Evolutionary conservation across 2,797 vertebrate species (phyloP), one percentile per base, ranked within the genome.

Genomic region (Acridotheres tristis): DNA sequence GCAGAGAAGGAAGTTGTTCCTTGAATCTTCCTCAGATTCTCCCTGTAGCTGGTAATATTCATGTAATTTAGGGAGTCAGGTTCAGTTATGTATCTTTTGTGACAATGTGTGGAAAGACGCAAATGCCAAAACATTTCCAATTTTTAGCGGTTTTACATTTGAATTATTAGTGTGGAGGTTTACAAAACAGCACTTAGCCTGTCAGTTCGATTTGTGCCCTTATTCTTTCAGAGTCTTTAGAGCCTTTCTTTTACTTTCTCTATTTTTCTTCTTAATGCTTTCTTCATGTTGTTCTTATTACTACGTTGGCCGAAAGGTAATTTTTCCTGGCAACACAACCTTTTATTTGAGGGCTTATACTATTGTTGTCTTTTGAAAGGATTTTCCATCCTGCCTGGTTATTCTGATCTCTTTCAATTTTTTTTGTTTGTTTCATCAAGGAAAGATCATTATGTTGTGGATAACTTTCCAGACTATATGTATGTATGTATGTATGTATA

Each of bases 221-320:
- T 85, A 66, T 40, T 59, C 25, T 50, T 57, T 36, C 50, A 48
- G 23, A 63, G 54, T 34, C 30, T 69, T 79, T 65, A 67, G 11
- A 88, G 4, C 4, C 6, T 85, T 93, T 80, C n/a, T 83, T 82
- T 83, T 53, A 48, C 18, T 74, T n/a, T 80, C 4, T 61, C n/a
- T 74, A 45, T 78, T 91, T 93, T 61, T 89, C 58, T 88, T 67
- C 38, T 79, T 83, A 90, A 78, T 65, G 38, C 6, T 68, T 96
- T 95, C 61, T 93, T 54, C 53, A 61, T 89, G 58, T 58, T 92
- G 67, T 85, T 96, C 71, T 72, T 72, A 57, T 85, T 95, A 57
- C 47, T 89, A 61, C n/a, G 3, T 89, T 96, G 92, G 78, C 81
- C 92, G 61, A 92, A 96, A 96, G 93, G 90, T 93, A 89, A 42